Percentiles rank a stretch among this genome's conserved stretches.
phyloP scores from a whole-genome alignment of 2,888 invertebrate genomes.

The Drosophila pseudotalamancana region DNA sequence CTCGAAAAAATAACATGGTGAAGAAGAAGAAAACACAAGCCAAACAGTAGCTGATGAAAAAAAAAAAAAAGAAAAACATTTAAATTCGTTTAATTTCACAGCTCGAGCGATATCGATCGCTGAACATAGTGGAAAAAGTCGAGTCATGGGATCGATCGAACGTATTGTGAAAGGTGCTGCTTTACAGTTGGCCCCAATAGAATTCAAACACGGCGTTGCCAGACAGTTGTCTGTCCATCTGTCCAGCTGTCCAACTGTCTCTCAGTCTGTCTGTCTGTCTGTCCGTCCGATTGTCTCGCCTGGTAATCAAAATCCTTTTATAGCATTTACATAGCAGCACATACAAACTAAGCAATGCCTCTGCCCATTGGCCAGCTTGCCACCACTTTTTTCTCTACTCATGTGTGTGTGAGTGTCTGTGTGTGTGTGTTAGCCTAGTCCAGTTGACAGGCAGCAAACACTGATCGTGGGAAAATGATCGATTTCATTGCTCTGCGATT shows the following conservation, averaged over 20 bases:
- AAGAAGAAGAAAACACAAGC: not conserved
- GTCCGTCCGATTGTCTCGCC: not conserved
- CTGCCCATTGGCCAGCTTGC: slow-evolving; percentile 42
- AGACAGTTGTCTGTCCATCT: slow-evolving; percentile 24
- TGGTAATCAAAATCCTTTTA: slow-evolving; percentile 79
- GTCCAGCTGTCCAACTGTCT: not conserved
- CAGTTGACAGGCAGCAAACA: slow-evolving; percentile 64
- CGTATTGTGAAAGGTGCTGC: slow-evolving; percentile 50
- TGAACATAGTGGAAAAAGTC: slow-evolving; percentile 39
- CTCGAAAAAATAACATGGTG: not conserved
- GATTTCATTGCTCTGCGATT: slow-evolving; percentile 78
- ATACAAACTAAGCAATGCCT: slow-evolving; percentile 77
- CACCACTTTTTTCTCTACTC: slow-evolving; percentile 19
- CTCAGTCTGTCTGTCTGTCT: slow-evolving; percentile 9
- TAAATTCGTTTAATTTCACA: slow-evolving; percentile 66
- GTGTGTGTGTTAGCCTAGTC: slow-evolving; percentile 1
- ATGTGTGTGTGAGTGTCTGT: not conserved
- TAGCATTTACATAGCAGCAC: slow-evolving; percentile 80
- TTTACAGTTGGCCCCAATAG: slow-evolving; percentile 64
- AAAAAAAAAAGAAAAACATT: slow-evolving; percentile 42
- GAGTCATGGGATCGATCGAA: slow-evolving; percentile 51
- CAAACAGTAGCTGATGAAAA: slow-evolving; percentile 5
- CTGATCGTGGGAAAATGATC: slow-evolving; percentile 84
- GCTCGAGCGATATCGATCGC: slow-evolving; percentile 56
- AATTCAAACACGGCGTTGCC: slow-evolving; percentile 72